These are phyloP conservation scores for Drosophila prosaltans DNA, from an alignment of 1,140 invertebrate species.

Conservation along the genomic window DNA sequence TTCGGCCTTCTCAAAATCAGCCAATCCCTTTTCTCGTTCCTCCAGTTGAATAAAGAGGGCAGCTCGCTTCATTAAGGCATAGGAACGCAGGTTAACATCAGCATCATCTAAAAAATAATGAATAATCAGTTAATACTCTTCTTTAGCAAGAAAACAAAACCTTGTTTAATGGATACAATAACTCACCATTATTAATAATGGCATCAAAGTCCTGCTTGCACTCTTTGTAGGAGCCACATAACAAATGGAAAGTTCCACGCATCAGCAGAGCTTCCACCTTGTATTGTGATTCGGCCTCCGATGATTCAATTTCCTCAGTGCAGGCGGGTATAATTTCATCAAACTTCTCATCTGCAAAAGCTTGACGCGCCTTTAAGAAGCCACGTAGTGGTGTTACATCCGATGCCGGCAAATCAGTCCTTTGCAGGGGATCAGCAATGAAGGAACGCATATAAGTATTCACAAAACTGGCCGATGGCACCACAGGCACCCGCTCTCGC, in stretches of 20 bases:
- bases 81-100: constrained; percentile 88
- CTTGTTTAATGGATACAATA: neutral
- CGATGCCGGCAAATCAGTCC: constrained; percentile 24
- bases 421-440: constrained; percentile 88
- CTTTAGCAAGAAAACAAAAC: no score
- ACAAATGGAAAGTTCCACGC: constrained; percentile 91
- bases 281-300: constrained; percentile 84
- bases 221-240: constrained; percentile 89
- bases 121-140: no score
- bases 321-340: constrained; percentile 91
- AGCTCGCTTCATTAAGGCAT: constrained; percentile 95
- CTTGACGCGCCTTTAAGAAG: constrained; percentile 87
- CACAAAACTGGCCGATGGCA: constrained; percentile 93
- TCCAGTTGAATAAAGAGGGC: constrained; percentile 92
- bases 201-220: constrained; percentile 89
- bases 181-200: constrained; percentile 85
- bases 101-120: constrained; percentile 80
- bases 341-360: constrained; percentile 88
- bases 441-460: constrained; percentile 94
- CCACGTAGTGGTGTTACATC: constrained; percentile 83
- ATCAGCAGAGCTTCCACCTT: constrained; percentile 89
- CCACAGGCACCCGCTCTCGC: constrained; percentile 87
- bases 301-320: constrained; percentile 90
- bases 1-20: constrained; percentile 90
- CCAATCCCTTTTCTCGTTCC: constrained; percentile 88